phyloP scores from a whole-genome alignment of 2,113 vertebrate species.

The Sphyrna mokarran region DNA sequence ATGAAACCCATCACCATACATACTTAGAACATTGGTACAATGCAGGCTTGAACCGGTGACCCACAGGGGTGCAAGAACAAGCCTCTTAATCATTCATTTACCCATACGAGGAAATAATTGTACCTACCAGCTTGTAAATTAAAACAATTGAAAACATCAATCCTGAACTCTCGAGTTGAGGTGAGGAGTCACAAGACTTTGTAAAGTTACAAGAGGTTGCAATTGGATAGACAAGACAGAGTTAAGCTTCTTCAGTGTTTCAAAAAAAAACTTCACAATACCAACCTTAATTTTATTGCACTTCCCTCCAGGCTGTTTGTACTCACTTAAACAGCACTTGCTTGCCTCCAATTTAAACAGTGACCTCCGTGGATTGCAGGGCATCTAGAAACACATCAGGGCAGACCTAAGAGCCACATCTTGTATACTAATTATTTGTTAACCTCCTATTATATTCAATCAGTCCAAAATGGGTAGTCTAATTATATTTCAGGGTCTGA shows the following conservation, averaged over 20 bases:
- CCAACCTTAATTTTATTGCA: neutral
- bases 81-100: slow-evolving; percentile 1
- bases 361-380: neutral
- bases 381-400: slow-evolving; percentile 8
- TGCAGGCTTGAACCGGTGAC: neutral
- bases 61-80: neutral
- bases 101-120: slow-evolving; percentile 9
- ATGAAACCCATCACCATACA: neutral
- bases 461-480: neutral
- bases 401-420: neutral
- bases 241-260: neutral
- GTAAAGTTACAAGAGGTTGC: neutral
- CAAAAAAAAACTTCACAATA: neutral
- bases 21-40: neutral
- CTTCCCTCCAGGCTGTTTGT: neutral
- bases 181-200: neutral
- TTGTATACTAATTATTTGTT: slow-evolving; percentile 5
- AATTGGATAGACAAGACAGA: neutral
- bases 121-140: neutral
- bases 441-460: slow-evolving; percentile 18
- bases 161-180: neutral
- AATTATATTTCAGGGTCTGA: neutral
- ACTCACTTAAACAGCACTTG: neutral
- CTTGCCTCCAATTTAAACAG: neutral
- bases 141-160: neutral